Conservation (phyloP, 2,113 vertebrate species). For the Galeopterus variegatus region DNA sequence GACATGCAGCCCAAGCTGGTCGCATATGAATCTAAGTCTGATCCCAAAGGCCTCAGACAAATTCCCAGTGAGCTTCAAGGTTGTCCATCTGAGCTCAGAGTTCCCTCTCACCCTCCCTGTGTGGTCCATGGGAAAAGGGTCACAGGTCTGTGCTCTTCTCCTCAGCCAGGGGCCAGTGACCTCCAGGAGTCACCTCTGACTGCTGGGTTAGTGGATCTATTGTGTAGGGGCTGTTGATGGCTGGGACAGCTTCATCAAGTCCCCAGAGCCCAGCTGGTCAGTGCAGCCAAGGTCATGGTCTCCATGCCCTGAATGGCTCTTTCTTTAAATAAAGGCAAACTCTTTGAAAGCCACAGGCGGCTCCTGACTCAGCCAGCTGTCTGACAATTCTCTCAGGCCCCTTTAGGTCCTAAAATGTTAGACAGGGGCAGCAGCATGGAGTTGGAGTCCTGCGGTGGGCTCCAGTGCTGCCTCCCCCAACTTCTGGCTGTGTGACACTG, state of each 20-base stretch:
- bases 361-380: slow-evolving; percentile 38
- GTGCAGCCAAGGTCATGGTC: slow-evolving; percentile 27
- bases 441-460: not conserved
- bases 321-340: slow-evolving; percentile 51
- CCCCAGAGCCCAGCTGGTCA: slow-evolving; percentile 67
- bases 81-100: slow-evolving; percentile 46
- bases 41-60: slow-evolving; percentile 4
- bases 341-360: not conserved
- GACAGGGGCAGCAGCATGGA: not conserved
- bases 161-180: slow-evolving; percentile 25
- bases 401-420: not conserved
- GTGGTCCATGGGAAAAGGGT: slow-evolving; percentile 64
- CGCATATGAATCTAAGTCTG: not conserved
- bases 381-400: not conserved
- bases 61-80: not conserved
- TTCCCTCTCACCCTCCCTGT: not conserved
- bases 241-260: not conserved
- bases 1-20: not conserved
- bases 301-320: slow-evolving; percentile 5
- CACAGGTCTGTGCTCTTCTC: not conserved
- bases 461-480: not conserved
- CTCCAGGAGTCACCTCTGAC: slow-evolving; percentile 55
- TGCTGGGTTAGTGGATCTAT: slow-evolving; percentile 3
- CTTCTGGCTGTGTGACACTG: not conserved
- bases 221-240: slow-evolving; percentile 26